Evolutionary conservation across 2,888 invertebrate species (phyloP).

Genomic region (Drosophila cognata): DNA sequence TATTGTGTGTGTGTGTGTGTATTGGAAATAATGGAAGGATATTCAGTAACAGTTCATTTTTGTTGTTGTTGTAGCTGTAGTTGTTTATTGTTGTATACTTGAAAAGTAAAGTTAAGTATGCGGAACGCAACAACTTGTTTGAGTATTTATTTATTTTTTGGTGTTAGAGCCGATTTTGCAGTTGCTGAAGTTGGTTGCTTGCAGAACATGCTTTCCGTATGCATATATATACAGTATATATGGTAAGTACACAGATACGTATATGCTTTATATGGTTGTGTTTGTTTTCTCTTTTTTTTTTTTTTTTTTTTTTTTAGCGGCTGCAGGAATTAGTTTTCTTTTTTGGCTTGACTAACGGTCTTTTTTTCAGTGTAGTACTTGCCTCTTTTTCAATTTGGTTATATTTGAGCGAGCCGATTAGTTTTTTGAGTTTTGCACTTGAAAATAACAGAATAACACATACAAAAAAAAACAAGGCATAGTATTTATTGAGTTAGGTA

Average conservation of each 20-base stretch:
- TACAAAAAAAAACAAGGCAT: conserved; percentile 33
- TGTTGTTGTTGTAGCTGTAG: conserved; percentile 31
- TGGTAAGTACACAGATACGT: conserved; percentile 27
- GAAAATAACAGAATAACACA: conserved; percentile 55
- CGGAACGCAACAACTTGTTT: conserved; percentile 66
- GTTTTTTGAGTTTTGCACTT: conserved; percentile 53
- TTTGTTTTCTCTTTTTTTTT: neutral
- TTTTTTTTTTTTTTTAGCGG: conserved; percentile 18
- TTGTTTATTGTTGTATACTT: conserved; percentile 61
- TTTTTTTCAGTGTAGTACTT: conserved; percentile 8
- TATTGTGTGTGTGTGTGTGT: conserved; percentile 51
- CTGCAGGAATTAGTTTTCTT: conserved; percentile 27
- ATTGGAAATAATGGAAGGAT: conserved; percentile 82
- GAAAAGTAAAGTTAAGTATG: conserved; percentile 72
- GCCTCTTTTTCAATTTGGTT: conserved; percentile 22
- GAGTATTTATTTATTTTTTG: conserved; percentile 21
- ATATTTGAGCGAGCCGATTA: conserved; percentile 61
- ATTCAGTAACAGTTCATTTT: conserved; percentile 81
- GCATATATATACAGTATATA: conserved; percentile 33
- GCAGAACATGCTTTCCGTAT: conserved; percentile 47
- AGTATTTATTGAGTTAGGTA: conserved; percentile 27
- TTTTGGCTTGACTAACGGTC: conserved; percentile 23
- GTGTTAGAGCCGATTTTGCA: conserved; percentile 53
- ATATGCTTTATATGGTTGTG: conserved; percentile 14
- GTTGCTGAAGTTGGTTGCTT: conserved; percentile 47